Evolutionary conservation across 1,140 invertebrate genomes (phyloP).

Genomic region (Oryzaephilus surinamensis): DNA sequence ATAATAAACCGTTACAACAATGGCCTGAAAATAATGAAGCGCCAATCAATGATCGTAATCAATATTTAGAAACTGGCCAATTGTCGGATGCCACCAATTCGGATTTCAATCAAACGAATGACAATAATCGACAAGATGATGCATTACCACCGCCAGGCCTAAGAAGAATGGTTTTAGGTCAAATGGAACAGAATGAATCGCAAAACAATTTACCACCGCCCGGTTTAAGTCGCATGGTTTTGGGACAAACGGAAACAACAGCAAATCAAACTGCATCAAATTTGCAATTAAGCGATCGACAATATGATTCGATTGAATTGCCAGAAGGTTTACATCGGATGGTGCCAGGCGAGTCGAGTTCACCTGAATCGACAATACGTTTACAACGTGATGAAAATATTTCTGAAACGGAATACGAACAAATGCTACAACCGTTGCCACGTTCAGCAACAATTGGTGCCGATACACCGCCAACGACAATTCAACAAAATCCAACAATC

Average conservation of each 20-base stretch:
- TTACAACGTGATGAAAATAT: slow-evolving; percentile 12
- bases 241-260: slow-evolving; percentile 32
- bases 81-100: slow-evolving; percentile 47
- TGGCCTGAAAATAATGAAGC: slow-evolving; percentile 47
- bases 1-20: slow-evolving; percentile 11
- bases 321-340: slow-evolving; percentile 46
- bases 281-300: neutral
- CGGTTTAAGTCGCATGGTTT: slow-evolving; percentile 38
- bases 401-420: slow-evolving; percentile 23
- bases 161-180: slow-evolving; percentile 51
- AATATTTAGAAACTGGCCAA: slow-evolving; percentile 61
- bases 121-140: slow-evolving; percentile 22
- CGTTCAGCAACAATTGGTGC: slow-evolving; percentile 33
- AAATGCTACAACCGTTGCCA: slow-evolving; percentile 13
- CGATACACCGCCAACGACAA: slow-evolving; percentile 27
- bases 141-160: slow-evolving; percentile 48
- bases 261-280: neutral
- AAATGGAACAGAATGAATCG: slow-evolving; percentile 46
- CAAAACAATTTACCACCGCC: slow-evolving; percentile 33
- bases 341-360: slow-evolving; percentile 43
- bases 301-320: slow-evolving; percentile 31
- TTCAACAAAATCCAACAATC: neutral
- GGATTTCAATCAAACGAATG: slow-evolving; percentile 13
- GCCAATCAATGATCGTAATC: slow-evolving; percentile 54
- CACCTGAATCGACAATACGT: slow-evolving; percentile 23